A percentile compares a stretch with the other conserved stretches of the same genome.
These are phyloP conservation scores for Cotesia congregata DNA, from an alignment of 2,888 invertebrate species.

Conservation along the genomic window DNA sequence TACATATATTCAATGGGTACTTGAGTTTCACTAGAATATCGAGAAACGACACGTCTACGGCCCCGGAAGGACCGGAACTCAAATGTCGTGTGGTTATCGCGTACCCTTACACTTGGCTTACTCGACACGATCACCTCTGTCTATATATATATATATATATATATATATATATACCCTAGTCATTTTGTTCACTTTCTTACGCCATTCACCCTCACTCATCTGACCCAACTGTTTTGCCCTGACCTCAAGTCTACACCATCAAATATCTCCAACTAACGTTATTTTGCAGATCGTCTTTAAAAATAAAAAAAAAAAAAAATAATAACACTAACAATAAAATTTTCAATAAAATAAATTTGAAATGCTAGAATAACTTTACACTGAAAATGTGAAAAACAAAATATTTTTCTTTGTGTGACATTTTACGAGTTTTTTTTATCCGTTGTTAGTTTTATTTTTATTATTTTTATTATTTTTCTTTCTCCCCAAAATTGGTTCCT, in stretches of 20 bases:
- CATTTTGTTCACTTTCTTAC: conserved; percentile 28
- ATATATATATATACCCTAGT: conserved; percentile 19
- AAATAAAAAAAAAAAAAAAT: neutral
- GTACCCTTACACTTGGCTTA: conserved; percentile 36
- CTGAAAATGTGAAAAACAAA: neutral
- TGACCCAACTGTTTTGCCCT: neutral
- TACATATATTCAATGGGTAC: neutral
- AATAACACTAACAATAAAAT: neutral
- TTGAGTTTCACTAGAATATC: conserved; percentile 18
- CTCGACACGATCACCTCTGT: conserved; percentile 35
- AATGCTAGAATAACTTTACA: neutral
- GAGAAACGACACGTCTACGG: conserved; percentile 22
- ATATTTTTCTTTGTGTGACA: neutral
- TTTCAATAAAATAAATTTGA: neutral
- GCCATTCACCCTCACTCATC: conserved; percentile 21
- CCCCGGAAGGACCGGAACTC: conserved; percentile 34
- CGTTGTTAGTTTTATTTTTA: too few species aligned
- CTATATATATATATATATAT: neutral
- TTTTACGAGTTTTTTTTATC: neutral
- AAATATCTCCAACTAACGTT: conserved; percentile 4
- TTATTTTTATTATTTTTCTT: too few species aligned
- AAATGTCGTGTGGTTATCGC: conserved; percentile 38
- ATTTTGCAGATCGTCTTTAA: neutral
- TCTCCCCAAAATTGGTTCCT: too few species aligned
- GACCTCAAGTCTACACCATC: neutral